Evolutionary conservation across 2,113 vertebrate species (phyloP).

Genomic region (Pangasianodon hypophthalmus): DNA sequence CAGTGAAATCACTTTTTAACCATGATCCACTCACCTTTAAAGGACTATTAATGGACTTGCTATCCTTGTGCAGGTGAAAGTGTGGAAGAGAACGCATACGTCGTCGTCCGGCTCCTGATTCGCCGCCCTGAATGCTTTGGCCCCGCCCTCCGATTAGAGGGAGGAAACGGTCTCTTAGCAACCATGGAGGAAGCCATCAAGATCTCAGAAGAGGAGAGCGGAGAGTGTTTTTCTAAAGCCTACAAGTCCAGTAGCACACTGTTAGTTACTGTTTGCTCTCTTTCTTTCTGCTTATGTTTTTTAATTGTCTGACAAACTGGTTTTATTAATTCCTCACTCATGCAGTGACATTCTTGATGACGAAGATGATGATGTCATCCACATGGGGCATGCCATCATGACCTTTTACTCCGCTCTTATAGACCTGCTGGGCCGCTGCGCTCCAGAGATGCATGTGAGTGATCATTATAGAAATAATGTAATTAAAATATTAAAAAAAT

Average conservation of each 20-base stretch:
- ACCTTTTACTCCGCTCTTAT: conserved; percentile 94
- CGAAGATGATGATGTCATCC: conserved; percentile 85
- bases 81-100: conserved; percentile 93
- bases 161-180: conserved; percentile 86
- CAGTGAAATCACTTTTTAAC: background rate
- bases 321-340: background rate
- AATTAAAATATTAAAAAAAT: background rate
- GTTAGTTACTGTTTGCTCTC: conserved; percentile 61
- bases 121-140: conserved; percentile 93
- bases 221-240: conserved; percentile 79
- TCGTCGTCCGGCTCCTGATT: conserved; percentile 89
- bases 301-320: background rate
- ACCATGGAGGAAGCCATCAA: conserved; percentile 91
- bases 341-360: conserved; percentile 79
- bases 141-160: conserved; percentile 88
- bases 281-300: background rate
- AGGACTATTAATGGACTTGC: background rate
- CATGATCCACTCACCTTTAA: background rate
- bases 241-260: conserved; percentile 77
- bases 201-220: conserved; percentile 84
- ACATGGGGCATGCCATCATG: conserved; percentile 96
- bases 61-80: conserved; percentile 83
- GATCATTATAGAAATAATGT: conserved; percentile 10
- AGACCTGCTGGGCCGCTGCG: conserved; percentile 91
- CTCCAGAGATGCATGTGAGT: conserved; percentile 95